phyloP scores from a whole-genome alignment of 2,797 vertebrate genomes.

The Rhinoraja longicauda region DNA sequence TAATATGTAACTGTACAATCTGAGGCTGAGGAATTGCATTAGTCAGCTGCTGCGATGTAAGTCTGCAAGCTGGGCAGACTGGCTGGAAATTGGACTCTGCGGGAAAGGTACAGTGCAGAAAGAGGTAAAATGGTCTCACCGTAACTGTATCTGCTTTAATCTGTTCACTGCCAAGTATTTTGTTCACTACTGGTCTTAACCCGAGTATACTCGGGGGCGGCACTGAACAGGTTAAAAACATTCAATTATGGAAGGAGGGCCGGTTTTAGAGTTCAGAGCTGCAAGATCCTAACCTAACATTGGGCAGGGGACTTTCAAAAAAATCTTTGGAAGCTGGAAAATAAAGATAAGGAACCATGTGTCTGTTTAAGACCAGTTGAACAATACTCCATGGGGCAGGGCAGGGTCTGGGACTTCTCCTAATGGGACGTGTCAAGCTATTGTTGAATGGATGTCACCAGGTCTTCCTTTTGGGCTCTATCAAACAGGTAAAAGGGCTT shows the following conservation, averaged over 20 bases:
- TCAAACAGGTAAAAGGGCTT: neutral
- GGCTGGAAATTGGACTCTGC: neutral
- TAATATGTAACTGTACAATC: neutral
- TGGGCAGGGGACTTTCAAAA: neutral
- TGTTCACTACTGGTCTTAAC: no score
- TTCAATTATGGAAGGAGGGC: no score
- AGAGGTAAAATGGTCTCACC: neutral
- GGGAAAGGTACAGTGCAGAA: neutral
- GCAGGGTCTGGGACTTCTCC: neutral
- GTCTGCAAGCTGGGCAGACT: neutral
- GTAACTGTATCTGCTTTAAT: neutral
- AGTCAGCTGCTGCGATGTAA: neutral
- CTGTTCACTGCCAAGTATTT: no score
- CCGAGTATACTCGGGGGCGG: no score
- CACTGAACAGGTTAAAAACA: neutral
- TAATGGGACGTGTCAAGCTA: neutral
- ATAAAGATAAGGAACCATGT: neutral
- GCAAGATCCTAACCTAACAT: neutral
- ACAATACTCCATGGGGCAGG: neutral
- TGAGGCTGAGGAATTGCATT: neutral
- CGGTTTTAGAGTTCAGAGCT: neutral
- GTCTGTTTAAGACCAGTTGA: neutral
- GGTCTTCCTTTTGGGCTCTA: neutral
- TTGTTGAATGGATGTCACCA: neutral
- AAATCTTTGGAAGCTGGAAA: neutral